Base-by-base conservation (phyloP, 2,888 invertebrate genomes). In the Spicauda simplicius region DNA sequence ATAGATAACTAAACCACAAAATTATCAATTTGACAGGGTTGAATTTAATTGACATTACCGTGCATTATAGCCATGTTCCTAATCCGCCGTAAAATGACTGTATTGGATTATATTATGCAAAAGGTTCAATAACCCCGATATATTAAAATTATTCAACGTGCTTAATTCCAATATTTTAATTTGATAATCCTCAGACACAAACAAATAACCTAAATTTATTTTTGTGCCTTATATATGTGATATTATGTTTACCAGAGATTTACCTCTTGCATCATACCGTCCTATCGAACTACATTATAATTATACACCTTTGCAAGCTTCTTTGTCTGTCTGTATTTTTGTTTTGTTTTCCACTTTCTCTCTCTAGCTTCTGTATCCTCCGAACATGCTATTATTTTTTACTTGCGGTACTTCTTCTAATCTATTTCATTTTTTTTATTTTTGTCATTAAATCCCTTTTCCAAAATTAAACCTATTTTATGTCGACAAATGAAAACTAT, bases 311-410 rank as follows among this genome's bases (percentile, higher is more conserved):
- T 80, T 81, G 81, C 75, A 74, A 81, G 88, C 89, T 90, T 90
- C 8, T 33, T 78, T 85, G 86, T 88, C 81, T 87, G 84, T 85
- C 81, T 78, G 79, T 72, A 82, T 76, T 81, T 77, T 76, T 75
- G 70, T 75, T 72, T 74, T 18, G n/a, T 45, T 53, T 64, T 19
- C 14, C 45, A 54, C 37, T n/a, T 59, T 58, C 14, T 65, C 37
- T 53, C 41, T 30, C 18, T 58, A 45, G 19, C 50, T 41, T 64
- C 37, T 45, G 25, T 33, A 8, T 18, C 59, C 58, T 59, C n/a
- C 41, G n/a, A 58, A 64, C 64, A 64, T 53, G 37, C 64, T 64
- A 58, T 64, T n/a, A 53, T 52, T 37, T 64, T 58, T 58, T n/a
- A 2, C 16, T 50, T 37, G 57, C 52, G 57, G 57, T 64, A 25